Conservation (phyloP, 2,113 vertebrate species). For the Dolichotis patagonum region DNA sequence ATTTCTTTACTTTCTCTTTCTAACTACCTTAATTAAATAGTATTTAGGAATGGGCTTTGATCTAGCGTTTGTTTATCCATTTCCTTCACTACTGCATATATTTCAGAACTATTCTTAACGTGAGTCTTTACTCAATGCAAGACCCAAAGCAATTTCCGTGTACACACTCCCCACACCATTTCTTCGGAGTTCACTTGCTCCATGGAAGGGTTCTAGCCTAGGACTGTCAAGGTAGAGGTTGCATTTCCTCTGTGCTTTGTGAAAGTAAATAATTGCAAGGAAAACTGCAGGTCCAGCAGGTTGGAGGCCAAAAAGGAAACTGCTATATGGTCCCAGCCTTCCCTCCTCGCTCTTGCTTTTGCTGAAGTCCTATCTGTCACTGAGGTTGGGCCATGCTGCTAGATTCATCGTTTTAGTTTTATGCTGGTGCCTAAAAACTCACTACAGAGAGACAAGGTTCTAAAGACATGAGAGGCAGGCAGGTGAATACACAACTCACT, state of each 20-base stretch:
- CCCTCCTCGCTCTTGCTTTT: no score
- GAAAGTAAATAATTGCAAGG: no score
- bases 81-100: neutral
- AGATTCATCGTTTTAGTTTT: neutral
- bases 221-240: neutral
- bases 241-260: neutral
- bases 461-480: neutral
- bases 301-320: fast-evolving
- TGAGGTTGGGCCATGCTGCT: neutral
- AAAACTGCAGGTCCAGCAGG: fast-evolving
- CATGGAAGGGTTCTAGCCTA: neutral
- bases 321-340: fast-evolving
- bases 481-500: fast-evolving
- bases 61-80: neutral
- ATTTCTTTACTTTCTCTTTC: no score
- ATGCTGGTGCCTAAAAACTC: neutral
- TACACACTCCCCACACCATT: no score
- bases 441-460: neutral
- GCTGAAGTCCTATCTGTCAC: fast-evolving
- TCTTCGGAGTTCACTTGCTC: neutral
- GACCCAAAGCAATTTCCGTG: fast-evolving
- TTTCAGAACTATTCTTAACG: neutral
- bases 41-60: no score
- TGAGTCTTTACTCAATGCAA: neutral
- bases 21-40: neutral